Base-by-base conservation (phyloP, 1,140 invertebrate species). In the Polypedilum pembai region DNA sequence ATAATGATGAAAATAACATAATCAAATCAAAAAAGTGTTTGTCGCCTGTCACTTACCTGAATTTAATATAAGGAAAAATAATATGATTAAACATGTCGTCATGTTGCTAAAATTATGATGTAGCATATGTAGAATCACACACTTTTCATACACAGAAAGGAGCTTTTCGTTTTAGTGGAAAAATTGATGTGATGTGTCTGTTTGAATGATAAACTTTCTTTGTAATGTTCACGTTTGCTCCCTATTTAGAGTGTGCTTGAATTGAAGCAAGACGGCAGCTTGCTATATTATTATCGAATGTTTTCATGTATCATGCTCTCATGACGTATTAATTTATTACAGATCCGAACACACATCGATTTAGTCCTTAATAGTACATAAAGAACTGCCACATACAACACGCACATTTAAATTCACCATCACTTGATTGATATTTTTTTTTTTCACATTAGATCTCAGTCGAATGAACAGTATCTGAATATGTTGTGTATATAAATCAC, bases 21-120 rank as follows among this genome's bases (percentile, higher is more conserved):
- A 33, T 3, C 1, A 33, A 3, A 33, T 33, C n/a, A n/a, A n/a
- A n/a, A n/a, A n/a, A n/a, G n/a, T n/a, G n/a, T 33, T 33, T 33
- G 24, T 33, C 5, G 1, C 24, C 5, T 33, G 4, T 12, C 45
- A 56, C 65, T 69, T 21, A 69, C 65, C 65, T 69, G 65, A 69
- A 69, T 69, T 69, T 21, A 69, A 69, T 69, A 69, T 69, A 17
- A 69, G 65, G 65, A 69, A 69, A 21, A 69, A 69, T 69, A 69
- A 20, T 69, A 69, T 69, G 65, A 69, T 69, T 69, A 69, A 69
- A 69, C 65, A 69, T 21, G 65, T 21, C 63, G 63, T 8, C 65
- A 69, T 69, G 20, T 69, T 69, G 65, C 17, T 21, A 10, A 56
- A 56, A 56, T n/a, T 56, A 56, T 56, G 8, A 8, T 45, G 45